Evolutionary conservation across 37 sponge, comb jelly and placozoan species (phyloP), one percentile per base, ranked within the genome.

Genomic region (Haliclona indistincta): DNA sequence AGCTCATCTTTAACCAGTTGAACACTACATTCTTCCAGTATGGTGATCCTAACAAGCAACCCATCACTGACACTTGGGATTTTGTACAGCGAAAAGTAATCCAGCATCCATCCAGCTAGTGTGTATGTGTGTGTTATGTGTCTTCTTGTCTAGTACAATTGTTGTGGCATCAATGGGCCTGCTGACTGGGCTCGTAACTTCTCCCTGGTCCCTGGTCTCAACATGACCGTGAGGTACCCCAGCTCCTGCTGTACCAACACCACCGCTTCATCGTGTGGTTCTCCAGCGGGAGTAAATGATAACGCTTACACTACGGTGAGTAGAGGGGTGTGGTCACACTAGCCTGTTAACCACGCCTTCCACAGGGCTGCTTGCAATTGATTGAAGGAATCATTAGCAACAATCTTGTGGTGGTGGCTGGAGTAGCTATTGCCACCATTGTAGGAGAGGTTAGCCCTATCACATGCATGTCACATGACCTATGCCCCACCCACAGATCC

Each of bases 31-130:
- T 78, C 25, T 3, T 13, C 5, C 54, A 64, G 43, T 72, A 76
- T 49, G 43, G 61, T 40, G 63, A 64, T 34, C 2, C 38, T 0
- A 37, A 23, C 5, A 17, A 20, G 28, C 22, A 19, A 7, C 4
- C 58, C 34, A 63, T 81, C 37, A 80, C 76, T 6, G 17, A 7
- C 5, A 76, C 87, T 20, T 80, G 81, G 76, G 81, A 87, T 45
- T 33, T n/a, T 29, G 55, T 81, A 20, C 49, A 47, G 49, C 13
- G 13, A 8, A 47, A 8, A 17, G 49, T 47, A 47, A 47, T 8
- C 8, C 13, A 47, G 13, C 49, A 8, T 47, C 49, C 13, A n/a
- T n/a, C n/a, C n/a, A n/a, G n/a, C n/a, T n/a, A n/a, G n/a, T n/a
- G n/a, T n/a, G n/a, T n/a, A n/a, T n/a, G n/a, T n/a, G n/a, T 47